Evolutionary conservation across 30 jellyfish, hydroid and myxozoan genomes (phyloP).

Genomic region (Morbakka virulenta): DNA sequence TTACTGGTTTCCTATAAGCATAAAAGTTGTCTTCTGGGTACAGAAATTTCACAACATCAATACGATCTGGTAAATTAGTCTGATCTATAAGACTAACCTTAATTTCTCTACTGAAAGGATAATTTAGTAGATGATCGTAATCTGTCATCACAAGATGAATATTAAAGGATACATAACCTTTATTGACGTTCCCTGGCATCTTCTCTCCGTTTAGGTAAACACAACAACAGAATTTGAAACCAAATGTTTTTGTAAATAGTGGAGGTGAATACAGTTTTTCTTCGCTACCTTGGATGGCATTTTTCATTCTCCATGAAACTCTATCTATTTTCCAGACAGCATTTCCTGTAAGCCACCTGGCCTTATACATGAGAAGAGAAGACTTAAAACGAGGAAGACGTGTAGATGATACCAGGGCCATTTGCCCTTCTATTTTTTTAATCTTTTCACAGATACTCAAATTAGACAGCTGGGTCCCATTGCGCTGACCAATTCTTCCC

Average conservation of each 20-base stretch:
- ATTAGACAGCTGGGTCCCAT: too few species aligned
- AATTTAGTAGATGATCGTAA: slow-evolving; percentile 47
- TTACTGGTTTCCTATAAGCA: background rate
- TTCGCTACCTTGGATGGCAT: slow-evolving; percentile 45
- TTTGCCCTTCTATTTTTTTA: too few species aligned
- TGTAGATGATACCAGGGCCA: too few species aligned
- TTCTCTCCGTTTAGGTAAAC: slow-evolving; percentile 58
- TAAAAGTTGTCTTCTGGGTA: background rate
- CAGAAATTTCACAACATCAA: background rate
- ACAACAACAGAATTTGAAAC: slow-evolving; percentile 58
- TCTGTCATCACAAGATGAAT: slow-evolving; percentile 60
- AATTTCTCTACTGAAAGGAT: slow-evolving; percentile 65
- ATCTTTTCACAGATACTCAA: too few species aligned
- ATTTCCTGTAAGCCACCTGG: background rate
- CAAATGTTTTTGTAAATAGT: slow-evolving; percentile 31
- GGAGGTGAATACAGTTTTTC: slow-evolving; percentile 80
- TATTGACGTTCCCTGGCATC: slow-evolving; percentile 7
- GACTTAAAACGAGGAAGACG: background rate
- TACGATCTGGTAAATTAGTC: background rate
- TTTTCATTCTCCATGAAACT: slow-evolving; percentile 49
- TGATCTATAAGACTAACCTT: slow-evolving; percentile 34
- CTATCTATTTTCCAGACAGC: slow-evolving; percentile 76
- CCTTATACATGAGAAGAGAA: background rate
- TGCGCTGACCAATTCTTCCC: too few species aligned
- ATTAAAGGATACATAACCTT: slow-evolving; percentile 55